Conservation (phyloP, 2,797 vertebrate genomes). For the Enteromius paludinosus region DNA sequence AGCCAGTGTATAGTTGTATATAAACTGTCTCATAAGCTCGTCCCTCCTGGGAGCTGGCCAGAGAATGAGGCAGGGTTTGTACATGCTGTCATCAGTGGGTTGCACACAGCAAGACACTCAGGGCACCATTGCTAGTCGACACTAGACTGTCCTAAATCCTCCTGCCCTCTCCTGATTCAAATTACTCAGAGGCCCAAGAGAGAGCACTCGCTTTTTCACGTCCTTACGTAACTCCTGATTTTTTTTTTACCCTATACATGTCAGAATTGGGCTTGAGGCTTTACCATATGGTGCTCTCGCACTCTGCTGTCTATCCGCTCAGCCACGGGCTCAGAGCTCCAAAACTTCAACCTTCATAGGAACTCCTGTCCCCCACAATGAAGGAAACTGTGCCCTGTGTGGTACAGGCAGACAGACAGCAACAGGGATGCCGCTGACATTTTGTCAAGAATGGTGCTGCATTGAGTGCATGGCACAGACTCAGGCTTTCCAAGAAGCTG, state of each 20-base stretch:
- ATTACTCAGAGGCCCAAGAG: constrained; percentile 25
- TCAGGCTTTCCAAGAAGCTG: constrained; percentile 36
- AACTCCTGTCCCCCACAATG: constrained; percentile 44
- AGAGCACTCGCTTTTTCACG: constrained; percentile 42
- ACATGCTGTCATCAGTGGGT: constrained; percentile 17
- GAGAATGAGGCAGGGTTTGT: neutral
- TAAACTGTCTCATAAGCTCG: constrained; percentile 8
- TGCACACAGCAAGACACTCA: neutral
- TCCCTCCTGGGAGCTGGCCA: neutral
- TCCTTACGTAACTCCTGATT: constrained; percentile 54
- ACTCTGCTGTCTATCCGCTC: neutral
- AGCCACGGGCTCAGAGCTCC: constrained; percentile 15
- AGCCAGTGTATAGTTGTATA: constrained; percentile 16
- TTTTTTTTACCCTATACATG: constrained; percentile 50
- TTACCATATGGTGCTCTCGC: constrained; percentile 56
- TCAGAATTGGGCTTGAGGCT: constrained; percentile 51
- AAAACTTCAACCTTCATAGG: constrained; percentile 42
- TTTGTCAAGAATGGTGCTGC: constrained; percentile 38
- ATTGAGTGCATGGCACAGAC: constrained; percentile 20
- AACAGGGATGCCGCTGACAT: constrained; percentile 43
- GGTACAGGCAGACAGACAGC: constrained; percentile 28
- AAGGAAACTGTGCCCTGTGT: constrained; percentile 43
- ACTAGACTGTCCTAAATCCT: constrained; percentile 12
- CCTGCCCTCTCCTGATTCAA: constrained; percentile 7
- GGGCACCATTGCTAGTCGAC: neutral